Conservation (phyloP, 2,797 vertebrate genomes). For the Catharus ustulatus region DNA sequence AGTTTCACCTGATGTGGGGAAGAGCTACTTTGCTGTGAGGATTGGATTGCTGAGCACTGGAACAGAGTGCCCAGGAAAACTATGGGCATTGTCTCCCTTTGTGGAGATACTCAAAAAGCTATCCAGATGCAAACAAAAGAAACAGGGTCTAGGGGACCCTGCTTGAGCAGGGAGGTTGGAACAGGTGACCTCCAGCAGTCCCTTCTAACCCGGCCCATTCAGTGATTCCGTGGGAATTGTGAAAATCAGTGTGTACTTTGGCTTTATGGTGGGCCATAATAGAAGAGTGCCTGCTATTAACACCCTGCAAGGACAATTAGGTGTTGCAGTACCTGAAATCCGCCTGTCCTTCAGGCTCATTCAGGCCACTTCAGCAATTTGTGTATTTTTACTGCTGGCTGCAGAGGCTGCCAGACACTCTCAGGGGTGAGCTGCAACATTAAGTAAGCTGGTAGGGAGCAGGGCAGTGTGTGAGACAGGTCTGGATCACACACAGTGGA, state of each 20-base stretch:
- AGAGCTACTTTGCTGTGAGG: not conserved
- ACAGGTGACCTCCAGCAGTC: not conserved
- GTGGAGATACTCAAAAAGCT: not conserved
- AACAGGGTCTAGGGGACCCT: accelerated
- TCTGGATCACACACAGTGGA: not conserved
- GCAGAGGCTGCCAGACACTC: not conserved
- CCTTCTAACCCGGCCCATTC: not conserved
- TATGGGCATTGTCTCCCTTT: not conserved
- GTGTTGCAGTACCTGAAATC: not conserved
- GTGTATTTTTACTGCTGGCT: not conserved
- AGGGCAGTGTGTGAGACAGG: not conserved
- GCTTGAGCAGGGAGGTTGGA: not conserved
- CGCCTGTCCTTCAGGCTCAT: not conserved
- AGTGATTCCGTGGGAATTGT: not conserved
- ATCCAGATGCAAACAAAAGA: not conserved
- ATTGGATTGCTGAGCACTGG: not conserved
- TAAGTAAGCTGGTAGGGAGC: not conserved
- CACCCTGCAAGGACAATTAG: not conserved
- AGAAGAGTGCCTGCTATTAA: not conserved
- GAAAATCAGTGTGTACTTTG: not conserved
- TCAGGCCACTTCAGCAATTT: not conserved
- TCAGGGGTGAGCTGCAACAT: not conserved
- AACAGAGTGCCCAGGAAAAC: not conserved
- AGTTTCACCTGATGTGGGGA: not conserved
- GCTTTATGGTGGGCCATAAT: not conserved